Evolutionary conservation across 2,888 invertebrate species (phyloP).

Genomic region (Drosophila neonasuta): DNA sequence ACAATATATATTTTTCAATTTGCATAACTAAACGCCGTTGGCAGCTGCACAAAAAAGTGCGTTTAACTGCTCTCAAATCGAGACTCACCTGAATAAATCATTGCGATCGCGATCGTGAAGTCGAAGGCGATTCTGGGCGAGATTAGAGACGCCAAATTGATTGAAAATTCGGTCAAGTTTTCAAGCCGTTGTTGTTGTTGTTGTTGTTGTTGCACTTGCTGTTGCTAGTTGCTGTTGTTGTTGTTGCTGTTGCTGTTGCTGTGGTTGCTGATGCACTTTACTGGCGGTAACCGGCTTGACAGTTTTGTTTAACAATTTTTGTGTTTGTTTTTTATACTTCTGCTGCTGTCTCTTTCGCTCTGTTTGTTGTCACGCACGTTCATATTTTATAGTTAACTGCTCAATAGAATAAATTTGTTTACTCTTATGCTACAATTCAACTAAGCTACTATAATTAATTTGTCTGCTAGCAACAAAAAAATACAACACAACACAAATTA

Average conservation of each 20-base stretch:
- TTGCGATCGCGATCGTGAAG: conserved; percentile 52
- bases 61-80: conserved; percentile 27
- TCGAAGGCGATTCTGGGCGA: conserved; percentile 57
- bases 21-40: conserved; percentile 56
- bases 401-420: conserved; percentile 51
- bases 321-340: conserved; percentile 25
- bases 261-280: conserved; percentile 59
- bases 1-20: conserved; percentile 39
- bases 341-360: conserved; percentile 33
- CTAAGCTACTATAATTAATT: conserved; percentile 56
- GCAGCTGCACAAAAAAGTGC: conserved; percentile 46
- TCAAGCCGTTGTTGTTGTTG: conserved; percentile 16
- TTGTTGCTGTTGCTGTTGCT: conserved; percentile 21
- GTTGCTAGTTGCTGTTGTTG: conserved; percentile 20
- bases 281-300: conserved; percentile 66
- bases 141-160: conserved; percentile 64
- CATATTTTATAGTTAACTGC: conserved; percentile 32
- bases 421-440: conserved; percentile 42
- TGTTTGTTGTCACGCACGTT: conserved; percentile 56
- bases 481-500: conserved; percentile 48
- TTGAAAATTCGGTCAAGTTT: conserved; percentile 74
- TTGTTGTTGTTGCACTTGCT: conserved; percentile 8
- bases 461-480: conserved; percentile 41
- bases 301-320: conserved; percentile 43
- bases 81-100: conserved; percentile 76